phyloP scores from a whole-genome alignment of 2,888 invertebrate genomes.

The Pandemis cinnamomeana region DNA sequence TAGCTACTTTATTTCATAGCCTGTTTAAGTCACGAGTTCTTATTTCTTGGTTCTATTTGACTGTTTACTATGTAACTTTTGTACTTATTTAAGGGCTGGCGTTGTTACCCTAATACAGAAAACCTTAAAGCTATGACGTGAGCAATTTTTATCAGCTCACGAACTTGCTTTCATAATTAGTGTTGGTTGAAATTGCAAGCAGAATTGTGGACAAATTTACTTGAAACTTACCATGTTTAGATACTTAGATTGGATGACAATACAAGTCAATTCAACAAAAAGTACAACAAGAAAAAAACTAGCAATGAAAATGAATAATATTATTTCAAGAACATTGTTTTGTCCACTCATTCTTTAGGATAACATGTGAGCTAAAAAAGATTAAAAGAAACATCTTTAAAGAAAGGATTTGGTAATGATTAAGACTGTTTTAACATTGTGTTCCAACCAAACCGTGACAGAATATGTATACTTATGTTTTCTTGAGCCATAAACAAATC shows the following conservation, averaged over 20 bases:
- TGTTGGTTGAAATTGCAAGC: neutral
- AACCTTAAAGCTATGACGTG: neutral
- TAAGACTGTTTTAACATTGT: neutral
- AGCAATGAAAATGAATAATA: no score
- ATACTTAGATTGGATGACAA: no score
- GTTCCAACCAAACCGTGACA: neutral
- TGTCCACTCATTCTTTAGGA: neutral
- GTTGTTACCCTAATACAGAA: neutral
- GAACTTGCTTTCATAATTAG: no score
- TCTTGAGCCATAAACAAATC: neutral
- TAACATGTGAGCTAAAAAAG: no score
- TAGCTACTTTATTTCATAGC: neutral
- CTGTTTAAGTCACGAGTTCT: conserved; percentile 8
- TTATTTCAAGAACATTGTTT: neutral
- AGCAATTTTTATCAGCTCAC: neutral
- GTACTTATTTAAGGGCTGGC: conserved; percentile 32
- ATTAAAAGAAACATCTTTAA: no score
- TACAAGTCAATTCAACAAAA: no score
- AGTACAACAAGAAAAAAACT: no score
- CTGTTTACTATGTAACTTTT: neutral
- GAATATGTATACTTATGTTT: neutral
- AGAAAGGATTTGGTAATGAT: neutral
- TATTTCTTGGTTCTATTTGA: neutral
- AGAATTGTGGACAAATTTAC: no score
- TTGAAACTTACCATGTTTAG: no score